A percentile compares a stretch with the other conserved stretches of the same genome.
These are phyloP conservation scores for Esox masquinongy DNA, from an alignment of 2,797 vertebrate species.

Conservation along the genomic window DNA sequence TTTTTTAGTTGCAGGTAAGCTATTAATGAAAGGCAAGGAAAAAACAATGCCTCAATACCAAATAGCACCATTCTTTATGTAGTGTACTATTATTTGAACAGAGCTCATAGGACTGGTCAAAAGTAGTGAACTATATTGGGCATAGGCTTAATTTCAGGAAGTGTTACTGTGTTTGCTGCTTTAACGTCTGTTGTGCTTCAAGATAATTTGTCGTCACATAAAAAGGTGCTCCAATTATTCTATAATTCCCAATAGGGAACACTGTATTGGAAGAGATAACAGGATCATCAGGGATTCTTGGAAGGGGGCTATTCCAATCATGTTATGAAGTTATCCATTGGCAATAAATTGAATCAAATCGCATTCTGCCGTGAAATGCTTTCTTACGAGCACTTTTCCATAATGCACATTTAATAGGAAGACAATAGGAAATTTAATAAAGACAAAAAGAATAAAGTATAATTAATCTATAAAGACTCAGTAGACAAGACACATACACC, in stretches of 20 bases:
- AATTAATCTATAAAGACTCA: too few relatives aligned
- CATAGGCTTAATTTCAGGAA: neutral
- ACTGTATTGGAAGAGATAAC: conserved; percentile 31
- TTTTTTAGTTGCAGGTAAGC: conserved; percentile 9
- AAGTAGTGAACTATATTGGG: neutral
- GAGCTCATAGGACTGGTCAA: neutral
- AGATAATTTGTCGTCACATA: neutral
- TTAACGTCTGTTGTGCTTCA: neutral
- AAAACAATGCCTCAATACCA: neutral
- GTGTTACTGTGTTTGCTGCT: neutral
- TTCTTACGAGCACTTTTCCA: too few relatives aligned
- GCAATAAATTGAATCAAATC: conserved; percentile 7
- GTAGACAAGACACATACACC: too few relatives aligned
- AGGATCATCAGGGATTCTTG: conserved; percentile 9
- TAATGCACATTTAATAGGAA: too few relatives aligned
- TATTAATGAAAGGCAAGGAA: neutral
- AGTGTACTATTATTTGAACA: neutral
- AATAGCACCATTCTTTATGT: neutral
- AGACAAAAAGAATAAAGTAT: too few relatives aligned
- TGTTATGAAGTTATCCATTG: conserved; percentile 45
- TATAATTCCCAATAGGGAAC: conserved; percentile 15
- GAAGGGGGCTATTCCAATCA: conserved; percentile 47
- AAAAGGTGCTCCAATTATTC: neutral
- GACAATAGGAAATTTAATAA: too few relatives aligned
- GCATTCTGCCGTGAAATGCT: too few relatives aligned